Base-by-base conservation (phyloP, 2,113 vertebrate genomes). In the Sebastes fasciatus region DNA sequence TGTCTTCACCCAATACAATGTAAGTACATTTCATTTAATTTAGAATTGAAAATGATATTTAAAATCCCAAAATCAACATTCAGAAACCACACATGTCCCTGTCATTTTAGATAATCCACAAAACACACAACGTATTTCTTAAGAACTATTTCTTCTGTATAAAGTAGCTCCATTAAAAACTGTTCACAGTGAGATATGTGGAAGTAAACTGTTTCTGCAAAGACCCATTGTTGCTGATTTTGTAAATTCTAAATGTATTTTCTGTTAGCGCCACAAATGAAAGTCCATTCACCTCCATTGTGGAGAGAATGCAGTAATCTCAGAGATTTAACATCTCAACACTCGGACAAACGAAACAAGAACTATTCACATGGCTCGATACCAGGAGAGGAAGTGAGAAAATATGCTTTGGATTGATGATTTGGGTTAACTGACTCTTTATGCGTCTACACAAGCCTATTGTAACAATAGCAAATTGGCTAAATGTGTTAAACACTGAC, bases 401-500 rank as follows among this genome's bases (percentile, higher is more conserved):
- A 55, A 67, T 46, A 16, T 11, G 55, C 48, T 67, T 70, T 48
- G 76, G 68, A 16, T 49, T 74, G 14, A 14, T 70, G 11, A 72
- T 78, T 49, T 61, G 51, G 10, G 12, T 61, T 43, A 7, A 43
- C 12, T 58, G 8, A 61, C 14, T 43, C 40, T 72, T 67, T 19
- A 49, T 23, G 54, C 11, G 46, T 63, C 23, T 49, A 23, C 19
- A 49, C 54, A 34, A 62, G 23, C 19, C 11, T 45, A 16, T 12
- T 40, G 45, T 5, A 67, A 52, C 77, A 66, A 46, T 70, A 9
- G 6, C 46, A 51, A 76, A 82, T 23, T 26, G 8, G n/a, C 45
- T 63, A 13, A 54, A 83, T 65, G 40, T n/a, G 17, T 46, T 21
- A 52, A 57, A 67, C 82, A 62, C 66, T 51, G 77, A 85, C 46